phyloP scores from a whole-genome alignment of 2,888 invertebrate genomes.

The Exephanes ischioxanthus region DNA sequence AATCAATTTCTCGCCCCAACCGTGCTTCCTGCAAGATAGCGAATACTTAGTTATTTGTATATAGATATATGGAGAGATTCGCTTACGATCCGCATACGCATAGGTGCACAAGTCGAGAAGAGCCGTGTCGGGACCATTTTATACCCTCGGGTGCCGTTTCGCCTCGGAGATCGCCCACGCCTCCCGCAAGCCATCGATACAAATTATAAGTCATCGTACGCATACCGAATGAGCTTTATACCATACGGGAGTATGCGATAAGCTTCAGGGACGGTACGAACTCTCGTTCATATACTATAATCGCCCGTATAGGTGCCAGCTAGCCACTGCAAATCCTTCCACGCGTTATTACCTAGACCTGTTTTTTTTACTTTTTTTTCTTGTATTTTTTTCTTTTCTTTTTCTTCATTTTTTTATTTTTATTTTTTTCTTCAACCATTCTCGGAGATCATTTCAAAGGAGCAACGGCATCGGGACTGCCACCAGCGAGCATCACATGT shows the following conservation, averaged over 20 bases:
- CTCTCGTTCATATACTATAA: constrained; percentile 43
- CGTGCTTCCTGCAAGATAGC: constrained; percentile 69
- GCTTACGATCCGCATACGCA: constrained; percentile 13
- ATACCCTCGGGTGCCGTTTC: constrained; percentile 71
- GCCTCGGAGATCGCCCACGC: constrained; percentile 74
- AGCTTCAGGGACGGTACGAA: constrained; percentile 14
- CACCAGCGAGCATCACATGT: constrained; percentile 29
- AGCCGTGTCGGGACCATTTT: constrained; percentile 16
- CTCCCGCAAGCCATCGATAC: constrained; percentile 70
- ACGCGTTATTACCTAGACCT: constrained; percentile 51
- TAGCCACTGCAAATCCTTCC: constrained; percentile 33
- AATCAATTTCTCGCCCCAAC: constrained; percentile 79
- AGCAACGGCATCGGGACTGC: constrained; percentile 33
- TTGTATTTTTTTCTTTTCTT: not conserved
- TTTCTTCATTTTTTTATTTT: not conserved
- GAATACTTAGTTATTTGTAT: constrained; percentile 10
- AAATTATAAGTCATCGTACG: constrained; percentile 74
- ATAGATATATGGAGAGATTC: constrained; percentile 16
- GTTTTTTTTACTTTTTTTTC: constrained; percentile 19
- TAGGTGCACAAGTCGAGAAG: constrained; percentile 33
- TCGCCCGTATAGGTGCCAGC: constrained; percentile 60
- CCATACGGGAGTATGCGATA: constrained; percentile 16
- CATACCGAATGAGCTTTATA: constrained; percentile 54
- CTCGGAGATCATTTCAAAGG: constrained; percentile 45
- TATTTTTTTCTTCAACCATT: constrained; percentile 52